Percentiles rank a stretch among this genome's conserved stretches.
Evolutionary conservation across 64 coral and sea anemone species (phyloP).

Genomic region (Hydrozoanthus tunicans): DNA sequence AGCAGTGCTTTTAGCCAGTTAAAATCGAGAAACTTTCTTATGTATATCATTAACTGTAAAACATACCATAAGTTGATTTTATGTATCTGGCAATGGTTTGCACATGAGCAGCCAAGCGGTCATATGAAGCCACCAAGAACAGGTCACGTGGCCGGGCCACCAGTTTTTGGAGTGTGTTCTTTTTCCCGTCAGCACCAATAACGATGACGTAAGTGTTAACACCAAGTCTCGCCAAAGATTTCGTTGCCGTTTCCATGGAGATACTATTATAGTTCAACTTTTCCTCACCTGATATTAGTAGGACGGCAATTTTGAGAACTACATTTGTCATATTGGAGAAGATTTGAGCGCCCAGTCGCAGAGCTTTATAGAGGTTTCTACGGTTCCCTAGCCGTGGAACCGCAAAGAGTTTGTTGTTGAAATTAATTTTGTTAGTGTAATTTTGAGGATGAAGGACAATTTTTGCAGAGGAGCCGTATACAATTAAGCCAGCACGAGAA

Average conservation of each 20-base stretch:
- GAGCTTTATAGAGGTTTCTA: background rate
- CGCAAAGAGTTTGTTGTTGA: background rate
- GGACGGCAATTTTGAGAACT: background rate
- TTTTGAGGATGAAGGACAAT: background rate
- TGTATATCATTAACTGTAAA: background rate
- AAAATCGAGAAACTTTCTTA: background rate
- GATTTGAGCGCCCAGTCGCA: background rate
- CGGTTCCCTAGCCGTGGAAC: background rate
- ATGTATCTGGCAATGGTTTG: conserved; percentile 25
- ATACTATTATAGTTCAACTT: background rate
- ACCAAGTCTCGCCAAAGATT: background rate
- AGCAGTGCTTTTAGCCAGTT: background rate
- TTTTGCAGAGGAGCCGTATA: background rate
- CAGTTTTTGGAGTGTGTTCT: background rate
- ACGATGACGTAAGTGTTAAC: conserved; percentile 27
- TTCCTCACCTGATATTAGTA: conserved; percentile 26
- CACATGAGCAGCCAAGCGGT: background rate
- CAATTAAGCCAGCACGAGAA: conserved; percentile 6
- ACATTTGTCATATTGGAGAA: conserved; percentile 19
- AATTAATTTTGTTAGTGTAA: background rate
- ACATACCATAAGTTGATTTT: conserved; percentile 33
- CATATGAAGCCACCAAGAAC: conserved; percentile 8
- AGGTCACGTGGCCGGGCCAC: conserved; percentile 11
- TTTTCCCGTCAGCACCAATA: background rate
- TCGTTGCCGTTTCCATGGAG: background rate